Base-by-base conservation (phyloP, 2,888 invertebrate genomes). In the Lasioglossum leucozonium region DNA sequence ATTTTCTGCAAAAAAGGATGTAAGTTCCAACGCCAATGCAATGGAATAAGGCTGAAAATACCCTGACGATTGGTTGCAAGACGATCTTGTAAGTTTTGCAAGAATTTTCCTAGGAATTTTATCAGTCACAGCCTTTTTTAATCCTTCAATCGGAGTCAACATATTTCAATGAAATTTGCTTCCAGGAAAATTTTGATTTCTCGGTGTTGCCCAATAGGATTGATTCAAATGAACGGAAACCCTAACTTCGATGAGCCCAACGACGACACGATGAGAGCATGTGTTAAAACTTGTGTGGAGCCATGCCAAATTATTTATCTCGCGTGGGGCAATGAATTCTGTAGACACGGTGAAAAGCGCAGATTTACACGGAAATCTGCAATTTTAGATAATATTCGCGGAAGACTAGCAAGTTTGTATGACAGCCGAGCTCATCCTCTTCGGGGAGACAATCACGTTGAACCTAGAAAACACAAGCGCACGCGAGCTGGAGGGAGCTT, bases 371-470 rank as follows among this genome's bases (percentile, higher is more conserved):
- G 30, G 62, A 3, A 62, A 30, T 30, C 34, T 62, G n/a, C 26
- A 69, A 79, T 87, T 82, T 81, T 72, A 58, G 37, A 69, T n/a
- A 77, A 34, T 65, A 76, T 84, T 67, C 51, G 69, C 62, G 78
- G 74, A 44, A 72, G 16, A 62, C 40, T 58, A 55, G 79, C 71
- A 77, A 71, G 40, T 72, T 26, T 62, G 30, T 34, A 58, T 8
- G 37, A 65, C 37, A 6, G 22, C 47, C n/a, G 26, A 22, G 72
- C 10, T 47, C 4, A 44, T 72, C 44, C 42, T 22, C 55, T n/a
- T 34, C 18, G 16, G 65, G 16, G 65, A 26, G 30, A 80, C 47
- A 30, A 47, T 77, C 51, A 71, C n/a, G 58, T n/a, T 2, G 58
- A 47, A 55, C 26, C 58, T 40, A 69, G 79, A 73, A 51, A 71